Evolutionary conservation across 1,140 invertebrate species (phyloP), one percentile per base, ranked within the genome.

Genomic region (Orchesella cincta): DNA sequence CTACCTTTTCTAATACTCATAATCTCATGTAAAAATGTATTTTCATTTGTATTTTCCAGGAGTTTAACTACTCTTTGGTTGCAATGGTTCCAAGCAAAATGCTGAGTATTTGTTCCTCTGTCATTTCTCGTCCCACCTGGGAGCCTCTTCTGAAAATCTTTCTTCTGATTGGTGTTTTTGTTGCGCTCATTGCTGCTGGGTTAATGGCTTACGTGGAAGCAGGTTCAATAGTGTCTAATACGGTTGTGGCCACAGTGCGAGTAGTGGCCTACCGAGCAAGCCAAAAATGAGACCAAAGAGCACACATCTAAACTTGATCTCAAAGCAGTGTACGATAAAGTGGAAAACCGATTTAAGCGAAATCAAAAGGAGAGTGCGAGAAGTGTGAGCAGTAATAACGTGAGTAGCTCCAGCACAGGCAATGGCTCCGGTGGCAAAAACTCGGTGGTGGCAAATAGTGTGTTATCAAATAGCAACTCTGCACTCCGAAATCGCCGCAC

Each of bases 21-120:
- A 31, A 14, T 67, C 62, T 31, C 8, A 23, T n/a, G 12, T 67
- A 31, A 67, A 31, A 54, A 39, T 75, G 29, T 79, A 18, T 54
- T 57, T n/a, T n/a, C n/a, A n/a, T n/a, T 67, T 64, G 70, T 26
- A 36, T 72, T 67, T 18, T 76, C 23, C 76, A 82, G 81, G 70
- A 75, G n/a, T 89, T 92, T 34, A 91, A 92, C 82, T 96, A 92
- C 84, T 88, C 90, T 14, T 85, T 98, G 72, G 86, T 92, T 12
- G 94, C 94, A 2, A 94, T 92, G 5, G 85, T 98, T 70, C 94
- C 96, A 0, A 86, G 90, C 0, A 89, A 92, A 74, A 90, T 92
- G 82, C 86, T 98, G 31, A 88, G 90, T 20, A 85, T 88, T 31
- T 98, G 96, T 85, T 87, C 90, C 0, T 84, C 87, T n/a, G 88